phyloP scores from a whole-genome alignment of 1,140 invertebrate species.

The Cheumatopsyche charites region DNA sequence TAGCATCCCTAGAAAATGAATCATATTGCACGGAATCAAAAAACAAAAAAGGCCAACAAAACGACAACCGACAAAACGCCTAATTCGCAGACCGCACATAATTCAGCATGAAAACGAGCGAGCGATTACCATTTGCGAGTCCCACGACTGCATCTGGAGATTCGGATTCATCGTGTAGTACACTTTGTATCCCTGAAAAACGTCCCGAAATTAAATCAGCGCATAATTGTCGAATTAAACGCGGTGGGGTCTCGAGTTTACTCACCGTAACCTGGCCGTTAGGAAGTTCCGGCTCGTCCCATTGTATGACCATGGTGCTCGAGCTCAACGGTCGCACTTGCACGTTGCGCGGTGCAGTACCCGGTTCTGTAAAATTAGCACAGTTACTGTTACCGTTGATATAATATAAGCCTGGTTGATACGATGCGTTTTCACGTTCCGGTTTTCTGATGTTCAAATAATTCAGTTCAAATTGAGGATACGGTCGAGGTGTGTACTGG shows the following conservation, averaged over 20 bases:
- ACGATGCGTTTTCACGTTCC: too few relatives aligned
- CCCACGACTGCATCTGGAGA: slow-evolving; percentile 87
- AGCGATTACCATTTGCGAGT: slow-evolving; percentile 81
- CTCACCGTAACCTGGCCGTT: slow-evolving; percentile 95
- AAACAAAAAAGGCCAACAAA: too few relatives aligned
- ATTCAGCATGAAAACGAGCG: not conserved
- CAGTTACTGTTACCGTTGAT: too few relatives aligned
- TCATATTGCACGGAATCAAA: too few relatives aligned
- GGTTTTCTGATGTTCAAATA: too few relatives aligned
- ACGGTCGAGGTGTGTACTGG: too few relatives aligned
- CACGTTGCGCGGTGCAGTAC: slow-evolving; percentile 91
- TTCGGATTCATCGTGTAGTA: slow-evolving; percentile 92
- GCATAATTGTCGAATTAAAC: slow-evolving; percentile 9
- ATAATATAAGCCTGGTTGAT: too few relatives aligned
- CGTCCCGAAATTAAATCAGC: not conserved
- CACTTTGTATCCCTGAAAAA: slow-evolving; percentile 90
- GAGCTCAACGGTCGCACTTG: slow-evolving; percentile 91
- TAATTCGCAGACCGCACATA: too few relatives aligned
- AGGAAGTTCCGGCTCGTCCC: slow-evolving; percentile 95
- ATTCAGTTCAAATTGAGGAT: too few relatives aligned
- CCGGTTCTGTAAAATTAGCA: slow-evolving; percentile 79
- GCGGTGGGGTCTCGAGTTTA: slow-evolving; percentile 8
- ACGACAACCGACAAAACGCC: too few relatives aligned
- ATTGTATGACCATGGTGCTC: slow-evolving; percentile 94
- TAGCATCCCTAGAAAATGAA: too few relatives aligned